Base-by-base conservation (phyloP, 2,113 vertebrate genomes). In the Entosphenus tridentatus region DNA sequence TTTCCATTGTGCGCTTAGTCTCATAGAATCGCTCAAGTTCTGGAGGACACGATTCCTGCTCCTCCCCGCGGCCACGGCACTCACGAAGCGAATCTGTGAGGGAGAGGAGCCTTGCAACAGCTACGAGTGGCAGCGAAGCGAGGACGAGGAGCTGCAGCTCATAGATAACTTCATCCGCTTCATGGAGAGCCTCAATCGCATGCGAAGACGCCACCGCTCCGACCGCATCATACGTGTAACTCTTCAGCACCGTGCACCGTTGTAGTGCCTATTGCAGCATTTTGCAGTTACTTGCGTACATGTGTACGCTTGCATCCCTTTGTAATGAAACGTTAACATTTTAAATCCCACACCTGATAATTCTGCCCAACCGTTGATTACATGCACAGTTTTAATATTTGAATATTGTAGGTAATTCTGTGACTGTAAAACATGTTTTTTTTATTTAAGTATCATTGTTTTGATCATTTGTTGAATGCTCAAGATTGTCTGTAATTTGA, bases 21-120 rank as follows among this genome's bases (percentile, higher is more conserved):
- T 98, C 39, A 98, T 96, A 0, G 89, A 98, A 72, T 96, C 92
- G 0, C 80, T 98, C 72, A 98, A 98, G 75, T 98, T 96, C 78
- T 98, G 93, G 92, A 80, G 92, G 72, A 96, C 92, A 0, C 86
- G 92, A 14, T 96, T 98, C 76, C 80, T 96, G 68, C 80, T 98
- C 68, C 79, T 98, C 67, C 93, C 93, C 1, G 89, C 89, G 12
- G 85, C 83, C 56, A 81, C 84, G 72, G 86, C 86, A 2, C 89
- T 87, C 39, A 88, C 90, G 1, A 84, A 87, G 62, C 84, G 89
- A 16, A 86, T 90, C 68, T 83, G 83, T 1, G 92, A 96, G 8
- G 86, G 85, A 0, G 90, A 95, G 54, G 83, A 76, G 1, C 88
- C 82, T 79, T 98, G 90, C 12, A 90, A 98, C 13, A 83, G 95